Evolutionary conservation across 2,113 vertebrate species (phyloP).

Genomic region (Bufo gargarizans): DNA sequence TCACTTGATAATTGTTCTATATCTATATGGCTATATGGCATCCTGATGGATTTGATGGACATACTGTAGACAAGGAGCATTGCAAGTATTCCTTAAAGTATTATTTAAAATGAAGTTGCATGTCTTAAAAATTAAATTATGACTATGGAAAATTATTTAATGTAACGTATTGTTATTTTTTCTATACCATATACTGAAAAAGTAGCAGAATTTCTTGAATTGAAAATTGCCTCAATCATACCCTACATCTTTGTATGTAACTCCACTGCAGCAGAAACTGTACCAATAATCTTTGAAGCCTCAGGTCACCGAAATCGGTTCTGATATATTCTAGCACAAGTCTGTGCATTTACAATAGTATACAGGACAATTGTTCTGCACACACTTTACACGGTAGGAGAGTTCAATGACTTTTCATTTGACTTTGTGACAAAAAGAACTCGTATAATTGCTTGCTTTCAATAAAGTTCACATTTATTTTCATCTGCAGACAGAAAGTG

Average conservation of each 20-base stretch:
- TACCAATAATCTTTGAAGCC: neutral
- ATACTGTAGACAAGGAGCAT: neutral
- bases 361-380: slow-evolving; percentile 46
- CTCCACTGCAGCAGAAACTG: neutral
- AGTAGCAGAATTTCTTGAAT: neutral
- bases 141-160: neutral
- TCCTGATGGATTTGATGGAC: neutral
- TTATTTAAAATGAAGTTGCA: neutral
- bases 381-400: slow-evolving; percentile 48
- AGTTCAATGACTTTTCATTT: slow-evolving; percentile 57
- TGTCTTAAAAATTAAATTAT: neutral
- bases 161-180: neutral
- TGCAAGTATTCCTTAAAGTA: neutral
- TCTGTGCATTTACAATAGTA: slow-evolving; percentile 43
- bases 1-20: neutral
- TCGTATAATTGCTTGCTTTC: slow-evolving; percentile 46
- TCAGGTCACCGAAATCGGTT: slow-evolving; percentile 15
- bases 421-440: slow-evolving; percentile 48
- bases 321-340: slow-evolving; percentile 37
- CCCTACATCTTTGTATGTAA: neutral
- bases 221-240: neutral
- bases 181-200: neutral
- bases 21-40: neutral
- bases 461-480: slow-evolving; percentile 61
- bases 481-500: slow-evolving; percentile 57